Conservation (phyloP, 2,888 invertebrate genomes). For the Cataglyphis livida region DNA sequence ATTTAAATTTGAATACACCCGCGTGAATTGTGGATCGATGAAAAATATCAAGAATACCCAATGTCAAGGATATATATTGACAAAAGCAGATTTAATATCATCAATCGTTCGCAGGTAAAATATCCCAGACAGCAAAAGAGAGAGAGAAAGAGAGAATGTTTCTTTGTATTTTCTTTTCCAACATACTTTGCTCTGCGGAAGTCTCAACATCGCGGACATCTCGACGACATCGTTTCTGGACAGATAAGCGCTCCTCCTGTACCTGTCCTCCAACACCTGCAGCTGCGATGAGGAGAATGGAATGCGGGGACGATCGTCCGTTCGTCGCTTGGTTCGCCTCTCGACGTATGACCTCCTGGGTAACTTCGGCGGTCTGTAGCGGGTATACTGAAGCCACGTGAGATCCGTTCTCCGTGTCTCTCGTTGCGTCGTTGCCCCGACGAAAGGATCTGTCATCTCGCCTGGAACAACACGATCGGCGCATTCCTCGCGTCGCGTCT, state of each 20-base stretch:
- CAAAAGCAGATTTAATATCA: too few species aligned
- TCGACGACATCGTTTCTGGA: constrained; percentile 90
- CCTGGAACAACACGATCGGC: not conserved
- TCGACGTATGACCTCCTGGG: constrained; percentile 87
- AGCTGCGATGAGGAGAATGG: constrained; percentile 91
- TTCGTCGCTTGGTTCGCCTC: constrained; percentile 76
- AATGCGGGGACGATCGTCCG: constrained; percentile 86
- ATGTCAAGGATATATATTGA: not conserved
- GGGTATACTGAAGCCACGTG: constrained; percentile 90
- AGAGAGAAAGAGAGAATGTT: too few species aligned
- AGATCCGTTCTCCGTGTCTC: constrained; percentile 68
- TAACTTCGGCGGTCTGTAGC: constrained; percentile 91
- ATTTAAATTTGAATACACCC: not conserved
- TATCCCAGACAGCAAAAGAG: too few species aligned
- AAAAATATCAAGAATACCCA: not conserved
- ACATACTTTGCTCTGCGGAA: constrained; percentile 90
- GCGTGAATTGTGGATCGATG: not conserved
- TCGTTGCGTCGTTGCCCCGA: not conserved
- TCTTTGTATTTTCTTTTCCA: not conserved
- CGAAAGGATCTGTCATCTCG: not conserved
- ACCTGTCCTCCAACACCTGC: constrained; percentile 90
- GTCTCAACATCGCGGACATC: constrained; percentile 88
- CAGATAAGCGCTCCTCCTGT: constrained; percentile 89
- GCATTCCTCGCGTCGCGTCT: not conserved
- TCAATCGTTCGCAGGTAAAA: too few species aligned